A percentile compares a stretch with the other conserved stretches of the same genome.
Evolutionary conservation across 1,140 invertebrate species (phyloP).

Genomic region (Sesamia nonagrioides): DNA sequence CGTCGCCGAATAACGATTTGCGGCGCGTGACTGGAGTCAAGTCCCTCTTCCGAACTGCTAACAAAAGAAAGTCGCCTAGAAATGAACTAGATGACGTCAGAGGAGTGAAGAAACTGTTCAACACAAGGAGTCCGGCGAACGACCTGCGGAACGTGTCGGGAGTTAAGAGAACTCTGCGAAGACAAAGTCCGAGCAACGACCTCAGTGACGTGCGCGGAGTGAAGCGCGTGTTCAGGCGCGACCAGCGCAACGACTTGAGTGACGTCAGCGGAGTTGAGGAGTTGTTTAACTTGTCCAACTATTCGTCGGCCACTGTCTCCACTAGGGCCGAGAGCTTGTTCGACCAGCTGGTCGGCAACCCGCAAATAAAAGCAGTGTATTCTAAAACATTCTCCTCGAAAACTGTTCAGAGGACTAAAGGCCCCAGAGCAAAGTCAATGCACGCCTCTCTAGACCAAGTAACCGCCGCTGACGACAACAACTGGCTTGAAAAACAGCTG

Average conservation of each 20-base stretch:
- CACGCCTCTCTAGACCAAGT: slow-evolving; percentile 63
- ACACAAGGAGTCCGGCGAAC: slow-evolving; percentile 61
- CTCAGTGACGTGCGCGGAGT: slow-evolving; percentile 76
- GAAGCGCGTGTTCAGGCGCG: slow-evolving; percentile 67
- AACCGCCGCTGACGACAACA: slow-evolving; percentile 65
- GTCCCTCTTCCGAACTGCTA: slow-evolving; percentile 66
- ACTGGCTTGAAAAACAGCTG: slow-evolving; percentile 72
- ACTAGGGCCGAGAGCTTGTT: slow-evolving; percentile 63
- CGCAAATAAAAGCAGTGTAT: slow-evolving; percentile 66
- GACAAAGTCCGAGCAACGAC: slow-evolving; percentile 69
- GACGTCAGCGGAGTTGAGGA: slow-evolving; percentile 76
- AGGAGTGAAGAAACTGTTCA: slow-evolving; percentile 75
- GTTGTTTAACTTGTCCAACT: slow-evolving; percentile 61
- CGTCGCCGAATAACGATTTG: slow-evolving; percentile 83
- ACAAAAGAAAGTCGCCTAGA: slow-evolving; percentile 62
- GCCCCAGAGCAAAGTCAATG: slow-evolving; percentile 61
- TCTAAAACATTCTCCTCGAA: slow-evolving; percentile 64
- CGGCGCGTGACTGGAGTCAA: slow-evolving; percentile 76
- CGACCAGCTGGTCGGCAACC: slow-evolving; percentile 70
- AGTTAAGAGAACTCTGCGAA: slow-evolving; percentile 68
- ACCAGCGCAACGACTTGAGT: slow-evolving; percentile 52
- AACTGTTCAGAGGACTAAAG: slow-evolving; percentile 44
- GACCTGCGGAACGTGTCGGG: slow-evolving; percentile 78
- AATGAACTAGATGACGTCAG: slow-evolving; percentile 77
- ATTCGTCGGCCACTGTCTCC: slow-evolving; percentile 11